Conservation (phyloP, 2,888 invertebrate species). For the Octonoba sinensis region DNA sequence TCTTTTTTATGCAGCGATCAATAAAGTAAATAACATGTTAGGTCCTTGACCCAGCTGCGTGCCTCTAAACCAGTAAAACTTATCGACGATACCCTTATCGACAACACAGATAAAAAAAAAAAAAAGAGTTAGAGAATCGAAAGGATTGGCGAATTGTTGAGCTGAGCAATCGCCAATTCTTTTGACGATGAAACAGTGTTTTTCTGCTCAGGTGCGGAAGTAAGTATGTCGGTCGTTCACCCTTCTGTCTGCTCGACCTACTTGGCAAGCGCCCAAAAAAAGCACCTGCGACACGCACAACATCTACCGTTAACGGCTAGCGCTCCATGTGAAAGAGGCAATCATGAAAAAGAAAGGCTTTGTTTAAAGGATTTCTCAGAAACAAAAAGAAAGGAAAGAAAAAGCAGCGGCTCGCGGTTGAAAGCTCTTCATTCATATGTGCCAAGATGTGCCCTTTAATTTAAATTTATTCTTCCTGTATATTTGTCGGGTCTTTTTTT, state of each 20-base stretch:
- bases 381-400: neutral
- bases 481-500: too few species aligned
- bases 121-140: neutral
- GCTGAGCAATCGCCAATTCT: too few species aligned
- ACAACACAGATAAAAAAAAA: too few species aligned
- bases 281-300: slow-evolving; percentile 34
- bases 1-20: too few species aligned
- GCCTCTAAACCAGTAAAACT: too few species aligned
- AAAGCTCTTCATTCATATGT: too few species aligned
- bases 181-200: neutral
- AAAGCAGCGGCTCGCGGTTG: too few species aligned
- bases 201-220: slow-evolving; percentile 59
- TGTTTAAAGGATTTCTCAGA: slow-evolving; percentile 7
- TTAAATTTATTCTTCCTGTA: too few species aligned
- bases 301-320: slow-evolving; percentile 2
- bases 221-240: slow-evolving; percentile 57
- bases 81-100: too few species aligned
- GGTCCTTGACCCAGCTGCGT: too few species aligned
- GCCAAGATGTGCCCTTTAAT: too few species aligned
- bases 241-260: slow-evolving; percentile 50
- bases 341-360: slow-evolving; percentile 3
- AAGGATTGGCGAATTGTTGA: slow-evolving; percentile 8
- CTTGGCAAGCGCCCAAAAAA: slow-evolving; percentile 48
- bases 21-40: too few species aligned
- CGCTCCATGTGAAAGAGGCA: slow-evolving; percentile 4